These are phyloP conservation scores for Aspidapion aeneum DNA, from an alignment of 2,888 invertebrate genomes.

Conservation along the genomic window DNA sequence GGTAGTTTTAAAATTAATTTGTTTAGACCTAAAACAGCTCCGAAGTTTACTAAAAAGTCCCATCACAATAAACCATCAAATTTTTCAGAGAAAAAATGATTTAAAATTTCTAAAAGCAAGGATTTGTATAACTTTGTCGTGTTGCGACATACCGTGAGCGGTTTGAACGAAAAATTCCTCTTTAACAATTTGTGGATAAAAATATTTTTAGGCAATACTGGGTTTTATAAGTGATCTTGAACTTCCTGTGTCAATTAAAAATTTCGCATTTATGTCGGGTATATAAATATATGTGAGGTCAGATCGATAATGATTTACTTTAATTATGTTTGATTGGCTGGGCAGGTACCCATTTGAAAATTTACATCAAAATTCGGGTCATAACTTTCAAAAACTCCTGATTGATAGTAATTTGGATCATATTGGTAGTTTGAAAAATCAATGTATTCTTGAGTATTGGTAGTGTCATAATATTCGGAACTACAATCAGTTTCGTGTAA, in stretches of 20 bases:
- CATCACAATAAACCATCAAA: neutral
- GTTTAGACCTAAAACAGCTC: neutral
- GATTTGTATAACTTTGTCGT: neutral
- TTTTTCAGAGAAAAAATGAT: neutral
- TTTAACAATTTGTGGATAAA: neutral
- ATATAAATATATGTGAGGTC: neutral
- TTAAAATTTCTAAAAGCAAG: neutral
- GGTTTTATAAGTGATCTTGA: neutral
- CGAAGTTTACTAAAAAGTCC: neutral
- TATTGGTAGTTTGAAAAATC: neutral
- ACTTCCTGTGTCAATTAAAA: neutral
- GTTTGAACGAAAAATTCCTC: too few relatives aligned
- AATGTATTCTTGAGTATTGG: too few relatives aligned
- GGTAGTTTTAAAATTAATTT: neutral
- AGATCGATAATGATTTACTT: neutral
- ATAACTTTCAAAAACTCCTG: neutral
- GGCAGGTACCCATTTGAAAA: neutral
- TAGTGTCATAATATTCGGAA: too few relatives aligned
- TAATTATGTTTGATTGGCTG: too few relatives aligned
- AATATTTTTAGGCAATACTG: neutral
- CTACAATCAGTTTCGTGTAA: too few relatives aligned
- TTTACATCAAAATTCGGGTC: too few relatives aligned
- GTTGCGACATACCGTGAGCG: neutral
- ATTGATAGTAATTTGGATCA: neutral
- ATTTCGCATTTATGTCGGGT: neutral